Evolutionary conservation across 2,113 vertebrate genomes (phyloP).

Genomic region (Malurus cyaneus): DNA sequence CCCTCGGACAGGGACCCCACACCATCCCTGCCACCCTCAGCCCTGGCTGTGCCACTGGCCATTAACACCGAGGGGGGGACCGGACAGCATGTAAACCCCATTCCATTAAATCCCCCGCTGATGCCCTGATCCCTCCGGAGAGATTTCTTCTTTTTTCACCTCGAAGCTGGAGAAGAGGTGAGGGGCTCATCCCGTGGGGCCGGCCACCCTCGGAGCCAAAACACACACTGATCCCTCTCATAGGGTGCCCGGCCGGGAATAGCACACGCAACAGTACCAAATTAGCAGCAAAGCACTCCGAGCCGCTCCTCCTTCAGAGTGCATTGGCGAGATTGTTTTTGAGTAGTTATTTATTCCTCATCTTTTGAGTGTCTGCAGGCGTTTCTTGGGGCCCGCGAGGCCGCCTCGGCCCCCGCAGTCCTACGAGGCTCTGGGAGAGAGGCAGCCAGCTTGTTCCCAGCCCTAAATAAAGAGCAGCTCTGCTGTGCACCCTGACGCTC

Average conservation of each 20-base stretch:
- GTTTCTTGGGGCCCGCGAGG: neutral
- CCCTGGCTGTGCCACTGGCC: neutral
- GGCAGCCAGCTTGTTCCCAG: slow-evolving; percentile 29
- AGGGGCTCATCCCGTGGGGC: fast-evolving
- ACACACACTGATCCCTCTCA: neutral
- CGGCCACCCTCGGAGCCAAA: fast-evolving
- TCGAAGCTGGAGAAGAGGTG: neutral
- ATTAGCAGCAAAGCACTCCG: slow-evolving; percentile 7
- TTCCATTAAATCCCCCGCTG: neutral
- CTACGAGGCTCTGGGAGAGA: neutral
- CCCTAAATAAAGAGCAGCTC: slow-evolving; percentile 53
- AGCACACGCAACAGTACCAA: neutral
- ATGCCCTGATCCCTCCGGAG: neutral
- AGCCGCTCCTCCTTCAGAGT: slow-evolving; percentile 9
- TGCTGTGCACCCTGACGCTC: neutral
- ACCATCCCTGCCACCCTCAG: neutral
- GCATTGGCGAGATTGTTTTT: slow-evolving; percentile 45
- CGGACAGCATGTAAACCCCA: neutral
- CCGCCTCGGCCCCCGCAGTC: slow-evolving; percentile 7
- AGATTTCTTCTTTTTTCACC: neutral
- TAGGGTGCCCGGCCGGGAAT: neutral
- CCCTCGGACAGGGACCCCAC: neutral
- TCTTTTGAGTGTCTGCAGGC: neutral
- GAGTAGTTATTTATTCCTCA: slow-evolving; percentile 53
- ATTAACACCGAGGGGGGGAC: neutral